Base-by-base conservation (phyloP, 2,797 vertebrate genomes). In the Aldrovandia affinis region DNA sequence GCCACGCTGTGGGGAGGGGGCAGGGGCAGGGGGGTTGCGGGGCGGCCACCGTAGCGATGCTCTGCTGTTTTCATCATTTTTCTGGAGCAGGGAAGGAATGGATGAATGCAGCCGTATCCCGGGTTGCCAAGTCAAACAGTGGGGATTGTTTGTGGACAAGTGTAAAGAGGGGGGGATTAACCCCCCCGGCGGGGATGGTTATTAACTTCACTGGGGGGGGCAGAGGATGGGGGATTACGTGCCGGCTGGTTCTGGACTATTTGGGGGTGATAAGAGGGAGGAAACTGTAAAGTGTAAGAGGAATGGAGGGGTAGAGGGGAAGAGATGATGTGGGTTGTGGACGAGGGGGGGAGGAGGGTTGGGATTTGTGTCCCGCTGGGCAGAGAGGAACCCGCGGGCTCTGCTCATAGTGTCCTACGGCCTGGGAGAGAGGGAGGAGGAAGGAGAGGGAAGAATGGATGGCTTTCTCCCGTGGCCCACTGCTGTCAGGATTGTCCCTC, bases 101-200 rank as follows among this genome's bases (percentile, higher is more conserved):
- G 90, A 91, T 92, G 91, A 94, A 92, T 90, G 86, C 86, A 70
- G 25, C 83, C 85, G 88, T 85, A 47, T 18, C 87, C 78, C 75
- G 84, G 78, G 63, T 87, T 90, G 93, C 93, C 92, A 94, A 95
- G 91, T 91, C 90, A 94, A 94, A 95, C 93, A 94, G 88, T 77
- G 36, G 88, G 91, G 89, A 91, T 93, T 95, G 93, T 94, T 93
- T 93, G 91, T 94, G 90, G 91, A 94, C 92, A 94, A 94, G 93
- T 93, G 92, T 87, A 85, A 87, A 85, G 85, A 84, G 85, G 86
- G 42, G 81, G 54, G 81, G 75, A 87, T 84, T 54, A 85, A 90
- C 87, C 83, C 81, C 20, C 81, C 79, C 73, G 50, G 42, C 78
- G 89, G 85, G 85, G 65, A 18, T 82, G 80, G 81, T 92, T 91